Conservation (phyloP, 2,888 invertebrate species). For the Scaptomyza flava region DNA sequence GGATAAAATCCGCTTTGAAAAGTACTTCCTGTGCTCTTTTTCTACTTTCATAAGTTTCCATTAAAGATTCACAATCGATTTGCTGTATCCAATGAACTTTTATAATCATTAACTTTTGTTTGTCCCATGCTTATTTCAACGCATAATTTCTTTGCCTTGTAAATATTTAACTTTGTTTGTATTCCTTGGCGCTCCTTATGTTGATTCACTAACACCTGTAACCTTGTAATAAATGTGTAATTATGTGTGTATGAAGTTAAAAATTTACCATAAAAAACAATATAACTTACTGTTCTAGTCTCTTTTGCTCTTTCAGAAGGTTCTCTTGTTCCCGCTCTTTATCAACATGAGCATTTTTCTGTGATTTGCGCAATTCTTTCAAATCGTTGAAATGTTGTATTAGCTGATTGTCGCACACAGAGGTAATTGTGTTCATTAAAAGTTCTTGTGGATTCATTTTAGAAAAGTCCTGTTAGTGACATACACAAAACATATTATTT, state of each 20-base stretch:
- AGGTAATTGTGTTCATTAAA: conserved; percentile 92
- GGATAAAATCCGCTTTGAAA: conserved; percentile 42
- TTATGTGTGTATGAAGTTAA: neutral
- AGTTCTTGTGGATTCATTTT: conserved; percentile 94
- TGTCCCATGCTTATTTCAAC: conserved; percentile 86
- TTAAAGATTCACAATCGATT: conserved; percentile 43
- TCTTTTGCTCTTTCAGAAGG: conserved; percentile 85
- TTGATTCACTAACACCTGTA: conserved; percentile 84
- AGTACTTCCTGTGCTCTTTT: conserved; percentile 60
- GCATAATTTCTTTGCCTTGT: conserved; percentile 90
- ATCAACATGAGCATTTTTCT: conserved; percentile 84
- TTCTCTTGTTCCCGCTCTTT: conserved; percentile 85
- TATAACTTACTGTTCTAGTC: conserved; percentile 84
- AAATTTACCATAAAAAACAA: neutral
- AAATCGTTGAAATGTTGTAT: conserved; percentile 86
- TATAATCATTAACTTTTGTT: conserved; percentile 82
- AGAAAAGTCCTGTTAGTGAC: conserved; percentile 90
- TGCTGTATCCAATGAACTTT: conserved; percentile 84
- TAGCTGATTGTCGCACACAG: conserved; percentile 89
- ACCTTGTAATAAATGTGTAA: conserved; percentile 33
- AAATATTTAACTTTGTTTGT: conserved; percentile 86
- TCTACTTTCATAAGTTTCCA: conserved; percentile 54
- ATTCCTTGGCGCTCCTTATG: conserved; percentile 89
- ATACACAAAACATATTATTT: neutral
- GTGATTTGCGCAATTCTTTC: conserved; percentile 85